Base-by-base conservation (phyloP, 2,797 vertebrate genomes). In the Xenentodon cancila region DNA sequence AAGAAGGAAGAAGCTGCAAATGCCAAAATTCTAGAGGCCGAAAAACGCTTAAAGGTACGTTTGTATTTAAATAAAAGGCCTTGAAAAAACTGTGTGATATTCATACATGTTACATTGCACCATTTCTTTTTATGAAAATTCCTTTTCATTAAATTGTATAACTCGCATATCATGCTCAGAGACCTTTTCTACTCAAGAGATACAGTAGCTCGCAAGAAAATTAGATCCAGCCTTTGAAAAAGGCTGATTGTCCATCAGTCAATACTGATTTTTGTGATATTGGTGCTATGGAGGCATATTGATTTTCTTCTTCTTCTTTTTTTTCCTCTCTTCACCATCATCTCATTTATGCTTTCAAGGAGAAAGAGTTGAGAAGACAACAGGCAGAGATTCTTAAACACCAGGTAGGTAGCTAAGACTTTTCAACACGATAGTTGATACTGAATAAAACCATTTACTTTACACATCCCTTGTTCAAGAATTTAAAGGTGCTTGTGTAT, bases 31-130 rank as follows among this genome's bases (percentile, higher is more conserved):
- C 72, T 99, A 94, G 98, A 99, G 86, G 97, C 98, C 16, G 97
- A 99, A 90, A 99, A 99, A 90, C 95, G 97, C 85, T 96, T 97
- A 93, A 98, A 99, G 97, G 98, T 99, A 91, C 92, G 94, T 95
- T 90, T 87, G 1, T 52, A 6, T 71, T 47, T 45, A 37, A 49
- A 25, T 25, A 61, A 21, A 66, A 73, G 17, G 13, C 44, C 42
- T 16, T 40, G 12, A 37, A 50, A 69, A 20, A 15, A 59, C 21
- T 5, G 15, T 56, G 37, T 22, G 20, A 27, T 16, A 43, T n/a
- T 7, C 37, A 11, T 37, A 11, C 34, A 40, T 40, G 13, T 40
- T 3, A 16, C 2, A 9, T 55, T 44, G 17, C 21, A 43, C 9
- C 8, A 17, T 19, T 20, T 15, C 7, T 16, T 54, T 42, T 40